phyloP scores from a whole-genome alignment of 2,113 vertebrate species.

The Geothlypis trichas region DNA sequence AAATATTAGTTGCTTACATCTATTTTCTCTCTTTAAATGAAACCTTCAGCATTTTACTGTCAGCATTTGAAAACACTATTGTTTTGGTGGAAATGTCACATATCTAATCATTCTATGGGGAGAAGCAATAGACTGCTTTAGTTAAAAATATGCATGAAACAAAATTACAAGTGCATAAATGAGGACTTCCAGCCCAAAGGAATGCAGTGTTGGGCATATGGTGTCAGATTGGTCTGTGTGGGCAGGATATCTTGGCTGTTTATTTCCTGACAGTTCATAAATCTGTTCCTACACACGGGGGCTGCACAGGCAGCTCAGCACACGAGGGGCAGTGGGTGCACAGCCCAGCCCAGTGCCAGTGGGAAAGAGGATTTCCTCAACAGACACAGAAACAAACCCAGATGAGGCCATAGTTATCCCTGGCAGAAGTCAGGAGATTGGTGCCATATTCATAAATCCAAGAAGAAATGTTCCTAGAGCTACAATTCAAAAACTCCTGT shows the following conservation, averaged over 20 bases:
- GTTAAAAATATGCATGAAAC: not conserved
- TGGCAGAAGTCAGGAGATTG: not conserved
- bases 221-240: not conserved
- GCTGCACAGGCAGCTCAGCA: not conserved
- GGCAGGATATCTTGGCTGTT: not conserved
- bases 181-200: not conserved
- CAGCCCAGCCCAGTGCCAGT: not conserved
- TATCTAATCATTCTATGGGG: not conserved
- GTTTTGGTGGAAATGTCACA: conserved; percentile 34
- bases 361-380: not conserved
- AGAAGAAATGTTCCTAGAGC: not conserved
- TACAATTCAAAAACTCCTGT: not conserved
- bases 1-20: not conserved
- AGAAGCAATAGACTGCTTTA: not conserved
- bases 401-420: not conserved
- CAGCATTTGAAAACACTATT: conserved; percentile 6
- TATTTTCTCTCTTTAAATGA: not conserved
- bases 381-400: not conserved
- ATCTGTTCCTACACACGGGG: not conserved
- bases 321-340: not conserved
- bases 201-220: not conserved
- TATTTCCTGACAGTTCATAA: not conserved
- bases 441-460: not conserved
- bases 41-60: not conserved
- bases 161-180: not conserved